These are phyloP conservation scores for Scaptomyza caliginosa DNA, from an alignment of 2,888 invertebrate genomes.

Conservation along the genomic window DNA sequence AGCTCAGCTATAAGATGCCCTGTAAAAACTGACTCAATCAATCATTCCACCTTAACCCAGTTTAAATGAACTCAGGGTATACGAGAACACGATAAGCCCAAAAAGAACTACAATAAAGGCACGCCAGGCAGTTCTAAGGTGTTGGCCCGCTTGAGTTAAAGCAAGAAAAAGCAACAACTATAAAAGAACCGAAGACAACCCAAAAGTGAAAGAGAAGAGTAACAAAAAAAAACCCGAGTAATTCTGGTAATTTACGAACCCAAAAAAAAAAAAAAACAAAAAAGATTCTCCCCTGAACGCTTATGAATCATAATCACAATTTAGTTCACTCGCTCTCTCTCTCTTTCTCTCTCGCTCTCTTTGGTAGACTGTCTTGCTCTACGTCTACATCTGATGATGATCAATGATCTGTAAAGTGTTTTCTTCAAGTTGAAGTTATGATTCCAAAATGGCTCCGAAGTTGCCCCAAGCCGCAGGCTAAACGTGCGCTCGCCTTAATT, in stretches of 20 bases:
- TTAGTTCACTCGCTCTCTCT: constrained; percentile 28
- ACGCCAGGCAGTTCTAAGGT: constrained; percentile 68
- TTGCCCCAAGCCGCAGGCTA: constrained; percentile 49
- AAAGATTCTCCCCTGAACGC: constrained; percentile 41
- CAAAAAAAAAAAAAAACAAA: constrained; percentile 42
- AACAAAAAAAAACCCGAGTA: constrained; percentile 50
- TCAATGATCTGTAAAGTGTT: constrained; percentile 81
- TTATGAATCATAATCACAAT: constrained; percentile 77
- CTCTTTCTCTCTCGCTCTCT: constrained; percentile 7
- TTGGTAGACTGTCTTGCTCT: constrained; percentile 10
- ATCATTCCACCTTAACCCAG: not conserved
- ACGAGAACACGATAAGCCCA: not conserved
- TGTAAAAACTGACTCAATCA: too few species aligned
- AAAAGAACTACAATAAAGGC: constrained; percentile 61
- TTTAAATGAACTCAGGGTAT: not conserved
- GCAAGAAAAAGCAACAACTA: constrained; percentile 16
- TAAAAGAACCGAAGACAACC: constrained; percentile 11
- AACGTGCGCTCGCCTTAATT: constrained; percentile 78
- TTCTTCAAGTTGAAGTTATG: constrained; percentile 63
- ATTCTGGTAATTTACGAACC: constrained; percentile 75
- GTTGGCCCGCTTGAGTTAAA: constrained; percentile 63
- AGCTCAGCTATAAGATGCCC: not conserved
- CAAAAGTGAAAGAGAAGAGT: constrained; percentile 25
- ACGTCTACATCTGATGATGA: constrained; percentile 70
- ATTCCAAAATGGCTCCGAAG: constrained; percentile 42